Conservation (phyloP, 2,888 invertebrate species). For the Syritta pipiens region DNA sequence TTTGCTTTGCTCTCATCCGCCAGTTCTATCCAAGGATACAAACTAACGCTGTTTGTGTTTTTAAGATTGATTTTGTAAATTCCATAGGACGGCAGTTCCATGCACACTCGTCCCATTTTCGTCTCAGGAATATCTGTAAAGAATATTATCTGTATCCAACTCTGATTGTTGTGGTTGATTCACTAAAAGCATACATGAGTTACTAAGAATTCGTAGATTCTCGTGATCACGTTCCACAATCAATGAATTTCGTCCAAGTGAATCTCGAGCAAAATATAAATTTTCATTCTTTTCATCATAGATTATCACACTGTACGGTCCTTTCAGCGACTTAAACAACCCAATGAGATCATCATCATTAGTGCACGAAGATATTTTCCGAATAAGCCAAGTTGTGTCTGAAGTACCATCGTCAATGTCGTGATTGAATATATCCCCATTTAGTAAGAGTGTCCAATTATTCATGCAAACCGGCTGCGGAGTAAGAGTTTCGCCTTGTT, state of each 20-base stretch:
- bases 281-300: conserved; percentile 82
- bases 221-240: conserved; percentile 80
- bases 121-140: conserved; percentile 34
- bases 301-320: conserved; percentile 92
- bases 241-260: conserved; percentile 91
- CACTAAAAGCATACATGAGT: no score
- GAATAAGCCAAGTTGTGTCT: conserved; percentile 82
- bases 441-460: conserved; percentile 87
- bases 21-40: conserved; percentile 72
- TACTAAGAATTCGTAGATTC: conserved; percentile 80
- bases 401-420: conserved; percentile 77
- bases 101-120: conserved; percentile 75
- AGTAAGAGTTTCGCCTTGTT: conserved; percentile 85
- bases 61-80: conserved; percentile 79
- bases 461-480: conserved; percentile 85
- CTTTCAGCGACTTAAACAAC: conserved; percentile 83
- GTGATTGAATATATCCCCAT: conserved; percentile 91
- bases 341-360: conserved; percentile 72
- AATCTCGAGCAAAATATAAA: conserved; percentile 92
- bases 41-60: conserved; percentile 76
- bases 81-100: conserved; percentile 84
- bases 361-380: conserved; percentile 74
- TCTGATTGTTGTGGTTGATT: no score
- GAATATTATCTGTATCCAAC: background rate
- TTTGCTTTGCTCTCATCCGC: background rate